Evolutionary conservation across 2,797 vertebrate genomes (phyloP), one percentile per base, ranked within the genome.

Genomic region (Myotis findleyi): DNA sequence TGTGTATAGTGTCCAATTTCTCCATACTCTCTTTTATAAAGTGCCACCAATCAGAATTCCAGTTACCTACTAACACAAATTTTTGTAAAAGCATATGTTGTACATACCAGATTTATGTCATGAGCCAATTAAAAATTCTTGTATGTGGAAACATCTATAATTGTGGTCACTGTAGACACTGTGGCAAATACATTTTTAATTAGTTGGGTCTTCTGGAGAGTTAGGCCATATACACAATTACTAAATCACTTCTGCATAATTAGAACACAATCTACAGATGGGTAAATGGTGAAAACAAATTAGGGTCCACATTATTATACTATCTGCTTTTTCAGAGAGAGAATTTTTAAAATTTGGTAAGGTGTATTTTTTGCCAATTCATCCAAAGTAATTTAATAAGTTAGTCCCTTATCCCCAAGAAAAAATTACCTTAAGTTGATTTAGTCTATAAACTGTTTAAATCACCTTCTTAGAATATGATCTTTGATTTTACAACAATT

Each of bases 261-360:
- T 57, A 44, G 10, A 62, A 66, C 69, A 57, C 23, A 83, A 71
- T 36, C 12, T 49, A 64, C 9, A 53, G 49, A 89, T 76, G 17
- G 27, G 23, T 44, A 87, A 87, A 72, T 72, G 55, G 18, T 76
- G 33, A 81, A 79, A 90, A 64, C 20, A 89, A 76, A 80, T 30
- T 76, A 79, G 53, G 3, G 89, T 25, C 23, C 53, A 69, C 25
- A 27, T 76, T 83, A 68, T 71, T 92, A 64, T 27, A 62, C 25
- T 84, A 57, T 95, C 91, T 81, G 4, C 17, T 86, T 95, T 93
- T 93, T 86, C 38, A 77, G 27, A 73, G 69, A 94, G 27, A 87
- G 68, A 51, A 59, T 72, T 64, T 47, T 77, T 18, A 92, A 92
- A 87, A 83, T 55, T 94, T 36, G 72, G 0, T 68, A 57, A 76